Base-by-base conservation (phyloP, 2,797 vertebrate genomes). In the Alcedo atthis region DNA sequence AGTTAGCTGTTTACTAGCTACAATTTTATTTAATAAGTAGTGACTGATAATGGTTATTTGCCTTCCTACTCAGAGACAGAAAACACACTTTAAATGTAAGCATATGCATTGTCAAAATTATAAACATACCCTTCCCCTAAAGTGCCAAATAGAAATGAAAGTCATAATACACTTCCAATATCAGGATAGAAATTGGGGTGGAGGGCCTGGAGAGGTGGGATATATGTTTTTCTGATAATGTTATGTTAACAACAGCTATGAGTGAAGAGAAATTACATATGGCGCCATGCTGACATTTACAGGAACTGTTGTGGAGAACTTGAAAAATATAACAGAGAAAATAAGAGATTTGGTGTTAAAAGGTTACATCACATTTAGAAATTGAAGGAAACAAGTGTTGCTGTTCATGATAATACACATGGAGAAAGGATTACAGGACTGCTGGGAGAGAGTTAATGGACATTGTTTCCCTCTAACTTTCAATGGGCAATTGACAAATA, bases 1-100 rank as follows among this genome's bases (percentile, higher is more conserved):
- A 95, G 68, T 46, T 75, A 28, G 46, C 61, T 88, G 55, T 59
- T 89, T 94, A 74, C 64, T 88, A 89, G 69, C 88, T 91, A 64
- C 81, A 89, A 90, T 95, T 96, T 91, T 91, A 90, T 83, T 94
- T 93, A 88, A 90, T 93, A 94, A 96, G 45, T 74, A 67, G 51
- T 14, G 28, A 82, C 66, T 92, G 74, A 80, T 91, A 93, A 92
- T 19, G 3, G 92, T 92, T 93, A 86, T 93, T 96, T 94, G 40
- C 53, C 45, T 91, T 91, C 73, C 82, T 81, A 57, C 63, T 84
- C 4, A 1, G 61, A 66, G 75, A 57, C 45, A 57, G 59, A 92
- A 96, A 96, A 91, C 48, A 83, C 37, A 37, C 75, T 94, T 94
- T 78, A 93, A 85, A 69, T 58, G 57, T 89, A 94, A 91, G 15